Base-by-base conservation (phyloP, 2,113 vertebrate species). In the Dendropsophus ebraccatus region DNA sequence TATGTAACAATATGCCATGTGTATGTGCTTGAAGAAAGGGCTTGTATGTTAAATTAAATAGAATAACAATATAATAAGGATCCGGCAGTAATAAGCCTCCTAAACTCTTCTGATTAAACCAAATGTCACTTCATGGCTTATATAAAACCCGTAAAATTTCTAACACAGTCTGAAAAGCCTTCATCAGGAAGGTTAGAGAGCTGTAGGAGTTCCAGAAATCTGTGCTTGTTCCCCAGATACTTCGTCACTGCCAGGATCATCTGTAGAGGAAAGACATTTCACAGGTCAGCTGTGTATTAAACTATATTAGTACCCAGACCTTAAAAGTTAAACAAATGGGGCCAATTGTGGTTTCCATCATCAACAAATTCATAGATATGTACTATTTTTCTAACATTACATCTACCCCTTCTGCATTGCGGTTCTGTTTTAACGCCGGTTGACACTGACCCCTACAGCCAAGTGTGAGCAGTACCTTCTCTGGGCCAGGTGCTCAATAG, bases 131-230 rank as follows among this genome's bases (percentile, higher is more conserved):
- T 84, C 90, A 86, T 60, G 84, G 84, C 47, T 73, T 86, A n/a
- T 69, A 52, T 76, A 56, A 79, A 79, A 91, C 81, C 89, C 90
- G 88, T 91, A 90, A 91, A 92, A 93, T 91, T 88, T 91, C 83
- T 91, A 88, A 88, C 88, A 84, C 84, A 90, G 74, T 90, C 88
- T 80, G 88, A 78, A 0, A 25, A 49, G 89, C 87, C 79, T 90
- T 88, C 77, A 82, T 45, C 45, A 88, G 87, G 69, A 82, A 89
- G 72, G 87, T 92, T 90, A 92, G 82, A 90, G 89, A 73, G 89
- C 87, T 87, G 69, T 32, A 54, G 77, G 47, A 45, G 70, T 91
- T 87, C 91, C 92, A 89, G 75, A 77, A 81, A 89, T 82, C 89
- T 84, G 84, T 62, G 87, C 54, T 87, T 89, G 90, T 75, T 92